A percentile compares a stretch with the other conserved stretches of the same genome.
phyloP scores from a whole-genome alignment of 1,140 invertebrate genomes.

The Stegodyphus dumicola region DNA sequence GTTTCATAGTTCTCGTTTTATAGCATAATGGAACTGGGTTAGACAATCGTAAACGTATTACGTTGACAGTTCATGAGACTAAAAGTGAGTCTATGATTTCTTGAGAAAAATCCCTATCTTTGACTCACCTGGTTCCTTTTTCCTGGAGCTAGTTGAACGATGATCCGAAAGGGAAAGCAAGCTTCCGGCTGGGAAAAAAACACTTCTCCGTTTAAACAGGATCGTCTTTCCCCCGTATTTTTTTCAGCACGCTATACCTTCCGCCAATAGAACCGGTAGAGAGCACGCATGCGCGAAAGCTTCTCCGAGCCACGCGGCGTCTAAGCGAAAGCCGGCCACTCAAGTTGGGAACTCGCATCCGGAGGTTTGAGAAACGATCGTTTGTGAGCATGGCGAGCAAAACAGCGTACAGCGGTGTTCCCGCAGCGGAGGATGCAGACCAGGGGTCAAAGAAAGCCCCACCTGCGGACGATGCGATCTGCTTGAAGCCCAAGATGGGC shows the following conservation, averaged over 20 bases:
- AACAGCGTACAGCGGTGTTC: not conserved
- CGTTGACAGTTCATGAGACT: too few species aligned
- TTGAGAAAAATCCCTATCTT: too few species aligned
- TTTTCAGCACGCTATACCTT: not conserved
- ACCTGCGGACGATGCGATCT: slow-evolving; percentile 64
- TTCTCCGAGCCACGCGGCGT: not conserved
- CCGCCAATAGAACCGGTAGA: not conserved
- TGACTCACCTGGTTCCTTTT: too few species aligned
- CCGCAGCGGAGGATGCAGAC: slow-evolving; percentile 29
- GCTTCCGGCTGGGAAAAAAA: too few species aligned
- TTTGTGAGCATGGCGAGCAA: not conserved
- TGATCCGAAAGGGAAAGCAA: too few species aligned
- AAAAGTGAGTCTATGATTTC: too few species aligned
- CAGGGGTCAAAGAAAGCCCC: slow-evolving; percentile 26
- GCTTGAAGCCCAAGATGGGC: slow-evolving; percentile 92
- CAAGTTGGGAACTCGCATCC: not conserved
- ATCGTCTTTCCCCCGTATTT: not conserved
- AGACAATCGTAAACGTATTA: too few species aligned
- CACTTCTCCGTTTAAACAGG: not conserved
- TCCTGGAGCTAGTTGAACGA: too few species aligned
- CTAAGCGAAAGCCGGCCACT: not conserved
- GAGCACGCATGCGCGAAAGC: not conserved
- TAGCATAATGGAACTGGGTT: too few species aligned
- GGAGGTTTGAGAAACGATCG: not conserved
- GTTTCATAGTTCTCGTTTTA: too few species aligned